Base-by-base conservation (phyloP, 2,113 vertebrate species). In the Mesoclemmys tuberculata region DNA sequence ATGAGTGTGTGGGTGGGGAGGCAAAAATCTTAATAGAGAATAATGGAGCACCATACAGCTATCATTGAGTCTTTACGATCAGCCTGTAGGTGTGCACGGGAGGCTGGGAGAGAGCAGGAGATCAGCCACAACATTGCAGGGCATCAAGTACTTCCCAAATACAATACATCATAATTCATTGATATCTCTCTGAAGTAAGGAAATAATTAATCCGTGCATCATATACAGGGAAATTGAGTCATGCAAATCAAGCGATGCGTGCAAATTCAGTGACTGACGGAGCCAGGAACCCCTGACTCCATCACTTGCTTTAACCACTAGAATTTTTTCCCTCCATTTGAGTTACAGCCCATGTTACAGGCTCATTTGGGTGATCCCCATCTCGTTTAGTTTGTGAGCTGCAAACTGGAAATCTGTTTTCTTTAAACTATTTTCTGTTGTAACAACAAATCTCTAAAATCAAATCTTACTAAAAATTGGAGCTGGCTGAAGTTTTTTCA, bases 21-120 rank as follows among this genome's bases (percentile, higher is more conserved):
- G 61, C 61, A 35, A 64, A 58, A 58, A 58, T 29, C 27, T 29
- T 58, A 58, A 58, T 29, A 58, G 56, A 54, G 7, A 54, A 6
- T 29, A 58, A 58, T 58, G 56, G 27, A 22, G 27, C 56, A 58
- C 56, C 11, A 31, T 29, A 31, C 56, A 58, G 56, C 54, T 22
- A 24, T 61, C 29, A 31, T 13, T 61, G 56, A 61, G 58, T 61
- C 27, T 29, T 61, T 61, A 61, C 12, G 27, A 31, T 61, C 58
- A 61, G 58, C 61, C 31, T 19, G 31, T 18, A 35, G 14, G 58
- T 31, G 58, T 64, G 61, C 61, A 68, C 31, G n/a, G 61, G 31
- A 0, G 3, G 31, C 10, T 0, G 3, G 46, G 6, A 5, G 1
- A 19, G 31, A 85, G 24, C 5, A 1, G 2, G 52, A 5, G 21